Percentiles rank a stretch among this genome's conserved stretches.
Conservation (phyloP, 1,140 invertebrate genomes). For the Drosophila ogumai region DNA sequence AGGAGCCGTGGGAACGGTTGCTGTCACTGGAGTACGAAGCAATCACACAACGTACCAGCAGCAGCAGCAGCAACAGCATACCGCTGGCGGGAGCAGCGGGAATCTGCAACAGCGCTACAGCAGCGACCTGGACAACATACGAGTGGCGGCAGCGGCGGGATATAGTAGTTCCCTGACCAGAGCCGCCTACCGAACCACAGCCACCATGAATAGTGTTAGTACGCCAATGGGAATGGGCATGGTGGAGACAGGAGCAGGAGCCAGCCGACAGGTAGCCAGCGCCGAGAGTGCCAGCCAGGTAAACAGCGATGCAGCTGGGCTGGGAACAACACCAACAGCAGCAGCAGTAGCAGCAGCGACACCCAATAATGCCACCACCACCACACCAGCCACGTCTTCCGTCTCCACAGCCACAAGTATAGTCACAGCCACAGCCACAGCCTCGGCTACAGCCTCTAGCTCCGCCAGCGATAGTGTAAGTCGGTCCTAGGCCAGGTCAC, state of each 20-base stretch:
- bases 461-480: constrained; percentile 73
- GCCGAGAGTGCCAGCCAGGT: constrained; percentile 23
- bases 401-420: constrained; percentile 39
- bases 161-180: constrained; percentile 76
- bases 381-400: constrained; percentile 32
- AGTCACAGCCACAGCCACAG: constrained; percentile 18
- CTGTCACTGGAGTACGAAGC: neutral
- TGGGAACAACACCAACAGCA: neutral
- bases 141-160: constrained; percentile 50
- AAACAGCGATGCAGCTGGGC: constrained; percentile 22
- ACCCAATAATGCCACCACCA: constrained; percentile 14
- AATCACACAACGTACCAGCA: constrained; percentile 5
- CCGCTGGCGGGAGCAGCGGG: constrained; percentile 58
- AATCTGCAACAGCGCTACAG: constrained; percentile 78
- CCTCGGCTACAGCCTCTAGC: constrained; percentile 28
- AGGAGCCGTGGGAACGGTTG: neutral
- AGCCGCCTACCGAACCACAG: constrained; percentile 59
- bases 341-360: neutral
- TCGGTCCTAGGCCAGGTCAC: constrained; percentile 47
- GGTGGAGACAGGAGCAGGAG: neutral
- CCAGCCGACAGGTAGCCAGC: neutral
- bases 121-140: constrained; percentile 64
- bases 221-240: neutral
- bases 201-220: constrained; percentile 21
- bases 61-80: neutral